A percentile compares a stretch with the other conserved stretches of the same genome.
phyloP scores from a whole-genome alignment of 2,113 vertebrate genomes.

The Tachuris rubrigastra region DNA sequence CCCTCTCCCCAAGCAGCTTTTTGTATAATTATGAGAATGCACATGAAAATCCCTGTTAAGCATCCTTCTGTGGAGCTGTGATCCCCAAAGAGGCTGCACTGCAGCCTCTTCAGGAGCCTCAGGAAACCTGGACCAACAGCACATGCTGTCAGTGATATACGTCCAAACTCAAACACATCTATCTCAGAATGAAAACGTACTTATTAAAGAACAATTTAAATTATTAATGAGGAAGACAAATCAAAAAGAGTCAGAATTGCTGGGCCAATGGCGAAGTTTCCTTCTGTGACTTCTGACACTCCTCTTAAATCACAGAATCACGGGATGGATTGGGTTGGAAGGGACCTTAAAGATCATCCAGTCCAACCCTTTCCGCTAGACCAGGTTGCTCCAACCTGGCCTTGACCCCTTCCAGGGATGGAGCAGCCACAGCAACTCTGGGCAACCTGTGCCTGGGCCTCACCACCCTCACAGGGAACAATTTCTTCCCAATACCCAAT shows the following conservation, averaged over 20 bases:
- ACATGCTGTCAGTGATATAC: background rate
- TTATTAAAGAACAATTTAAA: background rate
- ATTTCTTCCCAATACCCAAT: background rate
- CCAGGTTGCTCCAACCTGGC: background rate
- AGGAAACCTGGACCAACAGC: background rate
- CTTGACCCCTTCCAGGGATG: background rate
- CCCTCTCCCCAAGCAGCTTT: rapidly evolving
- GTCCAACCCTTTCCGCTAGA: too few relatives aligned
- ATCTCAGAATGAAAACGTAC: background rate
- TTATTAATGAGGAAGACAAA: background rate
- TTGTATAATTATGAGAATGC: background rate
- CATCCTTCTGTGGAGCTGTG: background rate
- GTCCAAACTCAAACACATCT: background rate
- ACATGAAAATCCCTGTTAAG: background rate
- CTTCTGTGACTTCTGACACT: background rate
- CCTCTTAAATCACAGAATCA: background rate
- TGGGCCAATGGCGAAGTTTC: background rate
- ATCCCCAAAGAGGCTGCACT: background rate
- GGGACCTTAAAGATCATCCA: background rate
- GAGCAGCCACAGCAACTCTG: background rate
- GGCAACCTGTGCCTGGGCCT: background rate
- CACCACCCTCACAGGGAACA: background rate
- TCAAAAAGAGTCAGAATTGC: background rate
- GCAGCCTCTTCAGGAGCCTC: background rate
- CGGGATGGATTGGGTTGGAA: background rate